Conservation (phyloP, 2,888 invertebrate species). For the Drosophila subquinaria region DNA sequence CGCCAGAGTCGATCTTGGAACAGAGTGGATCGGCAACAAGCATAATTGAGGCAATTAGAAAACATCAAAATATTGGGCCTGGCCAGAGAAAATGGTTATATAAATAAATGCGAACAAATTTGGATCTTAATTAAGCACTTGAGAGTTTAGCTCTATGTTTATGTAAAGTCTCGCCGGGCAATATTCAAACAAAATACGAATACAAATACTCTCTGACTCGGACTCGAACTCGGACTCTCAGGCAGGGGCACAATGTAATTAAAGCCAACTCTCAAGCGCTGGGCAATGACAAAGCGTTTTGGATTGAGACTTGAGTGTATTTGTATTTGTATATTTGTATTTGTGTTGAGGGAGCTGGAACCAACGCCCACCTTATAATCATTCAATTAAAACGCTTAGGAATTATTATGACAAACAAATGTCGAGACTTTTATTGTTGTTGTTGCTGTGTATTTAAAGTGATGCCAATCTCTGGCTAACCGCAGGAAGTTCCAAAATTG, state of each 20-base stretch:
- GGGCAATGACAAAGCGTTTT: constrained; percentile 61
- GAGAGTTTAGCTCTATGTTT: constrained; percentile 67
- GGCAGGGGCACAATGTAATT: constrained; percentile 56
- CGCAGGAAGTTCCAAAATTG: constrained; percentile 63
- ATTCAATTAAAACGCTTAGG: constrained; percentile 81
- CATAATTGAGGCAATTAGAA: constrained; percentile 81
- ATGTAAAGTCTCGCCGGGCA: constrained; percentile 57
- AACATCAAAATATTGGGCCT: constrained; percentile 77
- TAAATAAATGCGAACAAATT: constrained; percentile 72
- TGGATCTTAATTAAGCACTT: constrained; percentile 79
- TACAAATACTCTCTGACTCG: constrained; percentile 10
- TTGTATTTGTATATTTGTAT: background rate
- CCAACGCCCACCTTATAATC: constrained; percentile 76
- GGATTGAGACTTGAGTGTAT: constrained; percentile 16
- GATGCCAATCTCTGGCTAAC: constrained; percentile 70
- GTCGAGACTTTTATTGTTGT: constrained; percentile 52
- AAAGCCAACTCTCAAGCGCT: constrained; percentile 68
- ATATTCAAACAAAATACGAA: constrained; percentile 27
- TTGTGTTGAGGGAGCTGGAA: constrained; percentile 40
- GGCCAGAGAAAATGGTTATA: constrained; percentile 66
- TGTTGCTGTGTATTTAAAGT: constrained; percentile 25
- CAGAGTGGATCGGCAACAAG: constrained; percentile 20
- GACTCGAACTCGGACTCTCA: constrained; percentile 10
- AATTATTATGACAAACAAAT: constrained; percentile 77
- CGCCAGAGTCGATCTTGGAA: constrained; percentile 44